Base-by-base conservation (phyloP, 1,140 invertebrate genomes). In the Berghia stephanieae region DNA sequence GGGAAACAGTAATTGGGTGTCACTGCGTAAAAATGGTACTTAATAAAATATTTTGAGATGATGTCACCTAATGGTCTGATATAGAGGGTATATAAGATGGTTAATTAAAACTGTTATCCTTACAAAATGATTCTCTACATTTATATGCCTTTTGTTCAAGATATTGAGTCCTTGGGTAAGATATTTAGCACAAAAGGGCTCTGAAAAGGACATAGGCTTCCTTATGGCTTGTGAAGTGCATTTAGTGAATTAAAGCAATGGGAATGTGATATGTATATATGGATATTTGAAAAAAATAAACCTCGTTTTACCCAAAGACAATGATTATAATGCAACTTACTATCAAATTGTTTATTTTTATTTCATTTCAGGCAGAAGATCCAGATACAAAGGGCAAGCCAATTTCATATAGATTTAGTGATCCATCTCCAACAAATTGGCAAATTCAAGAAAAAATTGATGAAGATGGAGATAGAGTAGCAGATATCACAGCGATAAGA, bases 401-500 rank as follows among this genome's bases (percentile, higher is more conserved):
- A 0, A 31, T 82, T 24, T 60, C 77, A 68, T 79, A 75, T 31
- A 46, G 13, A 57, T 57, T 21, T 16, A 49, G 8, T 1, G 40
- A 38, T 3, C 44, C 46, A 24, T 43, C 27, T 0, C 34, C 55
- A 6, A 24, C 21, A 4, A 36, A 80, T 13, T 85, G 83, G 82
- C 70, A 76, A 38, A 81, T 86, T 1, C 63, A 84, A 49, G 1
- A 5, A 68, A 10, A 3, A 31, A 2, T 2, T 1, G 24, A 67
- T 38, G 13, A 3, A 27, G 24, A 1, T 44, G 49, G 49, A 55
- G 1, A 46, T 0, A 5, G 2, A 4, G 80, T 78, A 38, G 85
- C 81, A 0, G 78, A 82, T 21, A 80, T 87, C 10, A 83, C 79
- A n/a, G 84, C 83, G 18, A 78, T 72, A n/a, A 46, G 69, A 55